Evolutionary conservation across 2,113 vertebrate genomes (phyloP).

Genomic region (Alouatta palliata): DNA sequence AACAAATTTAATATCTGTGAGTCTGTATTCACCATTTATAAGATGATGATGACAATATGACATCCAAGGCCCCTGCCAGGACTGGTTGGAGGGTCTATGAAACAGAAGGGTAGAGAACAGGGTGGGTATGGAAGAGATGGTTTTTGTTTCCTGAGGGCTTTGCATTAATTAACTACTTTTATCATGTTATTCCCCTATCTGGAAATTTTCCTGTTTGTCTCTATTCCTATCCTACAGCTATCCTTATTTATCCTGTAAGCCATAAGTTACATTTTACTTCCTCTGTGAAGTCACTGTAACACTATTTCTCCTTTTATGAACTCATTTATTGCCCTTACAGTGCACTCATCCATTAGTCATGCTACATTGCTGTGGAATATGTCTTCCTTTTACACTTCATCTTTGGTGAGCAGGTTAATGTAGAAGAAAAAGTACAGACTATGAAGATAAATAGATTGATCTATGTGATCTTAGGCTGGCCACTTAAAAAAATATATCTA

Average conservation of each 20-base stretch:
- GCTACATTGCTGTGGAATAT: not conserved
- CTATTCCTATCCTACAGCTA: not conserved
- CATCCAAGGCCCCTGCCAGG: not conserved
- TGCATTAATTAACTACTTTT: not conserved
- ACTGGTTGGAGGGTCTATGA: not conserved
- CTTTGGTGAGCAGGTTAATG: not conserved
- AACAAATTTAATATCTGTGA: not conserved
- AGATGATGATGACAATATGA: not conserved
- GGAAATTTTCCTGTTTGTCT: not conserved
- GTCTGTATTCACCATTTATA: not conserved
- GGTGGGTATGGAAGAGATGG: not conserved
- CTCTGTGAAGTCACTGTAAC: not conserved
- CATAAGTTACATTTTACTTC: not conserved
- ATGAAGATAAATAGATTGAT: not conserved
- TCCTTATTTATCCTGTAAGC: not conserved
- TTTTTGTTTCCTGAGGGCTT: conserved; percentile 14
- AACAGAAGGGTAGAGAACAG: not conserved
- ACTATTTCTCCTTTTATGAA: not conserved
- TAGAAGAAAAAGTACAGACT: not conserved
- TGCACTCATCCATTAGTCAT: not conserved
- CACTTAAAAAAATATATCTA: not conserved
- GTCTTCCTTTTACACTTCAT: not conserved
- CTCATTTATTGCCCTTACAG: not conserved
- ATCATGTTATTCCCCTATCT: not conserved
- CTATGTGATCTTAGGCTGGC: not conserved